phyloP scores from a whole-genome alignment of 2,113 vertebrate genomes.

The Amphilophus citrinellus region DNA sequence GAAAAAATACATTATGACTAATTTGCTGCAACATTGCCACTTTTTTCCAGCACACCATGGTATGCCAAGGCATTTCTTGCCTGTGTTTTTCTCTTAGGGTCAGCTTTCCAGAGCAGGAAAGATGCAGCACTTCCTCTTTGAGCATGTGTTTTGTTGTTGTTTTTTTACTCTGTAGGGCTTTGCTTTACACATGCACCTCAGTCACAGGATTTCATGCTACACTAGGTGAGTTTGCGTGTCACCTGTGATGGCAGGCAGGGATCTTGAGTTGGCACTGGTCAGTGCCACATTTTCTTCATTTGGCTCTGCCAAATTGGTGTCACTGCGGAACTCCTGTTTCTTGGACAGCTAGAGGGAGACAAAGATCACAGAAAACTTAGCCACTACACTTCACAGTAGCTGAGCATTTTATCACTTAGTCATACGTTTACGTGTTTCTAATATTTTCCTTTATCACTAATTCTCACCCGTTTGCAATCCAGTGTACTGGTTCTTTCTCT shows the following conservation, averaged over 20 bases:
- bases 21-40: not conserved
- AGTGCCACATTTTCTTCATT: conserved; percentile 75
- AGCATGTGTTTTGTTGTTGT: not conserved
- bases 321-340: conserved; percentile 96
- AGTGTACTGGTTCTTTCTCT: conserved; percentile 71
- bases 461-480: conserved; percentile 78
- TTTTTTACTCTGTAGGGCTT: not conserved
- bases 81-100: not conserved
- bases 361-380: conserved; percentile 50
- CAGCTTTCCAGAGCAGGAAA: not conserved
- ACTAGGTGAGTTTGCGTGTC: conserved; percentile 4
- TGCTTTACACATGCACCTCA: not conserved
- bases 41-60: not conserved
- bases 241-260: conserved; percentile 96
- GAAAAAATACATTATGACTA: not conserved
- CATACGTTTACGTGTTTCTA: not conserved
- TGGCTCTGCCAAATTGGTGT: conserved; percentile 94
- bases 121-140: not conserved
- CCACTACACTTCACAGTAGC: not conserved
- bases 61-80: not conserved
- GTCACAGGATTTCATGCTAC: not conserved
- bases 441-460: conserved; percentile 6
- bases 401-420: not conserved
- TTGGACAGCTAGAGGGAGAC: conserved; percentile 88
- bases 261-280: conserved; percentile 86